phyloP scores from a whole-genome alignment of 2,888 invertebrate genomes.

The Catonia carolina region DNA sequence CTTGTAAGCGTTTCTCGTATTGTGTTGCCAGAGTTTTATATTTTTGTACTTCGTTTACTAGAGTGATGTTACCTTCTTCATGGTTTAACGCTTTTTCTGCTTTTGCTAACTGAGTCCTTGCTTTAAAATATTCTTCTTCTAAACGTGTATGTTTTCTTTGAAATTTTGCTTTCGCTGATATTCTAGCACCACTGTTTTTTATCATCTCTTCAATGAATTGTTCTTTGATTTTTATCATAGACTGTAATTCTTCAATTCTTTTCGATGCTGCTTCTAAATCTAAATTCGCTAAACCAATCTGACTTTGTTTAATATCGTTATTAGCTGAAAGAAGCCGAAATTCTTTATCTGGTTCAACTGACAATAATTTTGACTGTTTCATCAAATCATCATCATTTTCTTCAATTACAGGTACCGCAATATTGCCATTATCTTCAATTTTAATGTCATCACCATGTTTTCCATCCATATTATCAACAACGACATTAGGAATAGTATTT shows the following conservation, averaged over 20 bases:
- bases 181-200: slow-evolving; percentile 51
- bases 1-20: slow-evolving; percentile 48
- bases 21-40: slow-evolving; percentile 45
- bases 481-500: too few relatives aligned
- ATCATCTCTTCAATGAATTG: slow-evolving; percentile 63
- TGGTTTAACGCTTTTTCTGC: slow-evolving; percentile 46
- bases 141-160: slow-evolving; percentile 57
- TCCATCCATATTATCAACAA: too few relatives aligned
- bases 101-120: slow-evolving; percentile 50
- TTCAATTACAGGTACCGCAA: too few relatives aligned
- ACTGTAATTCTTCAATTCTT: too few relatives aligned
- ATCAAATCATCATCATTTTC: not conserved
- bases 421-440: too few relatives aligned
- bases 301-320: not conserved
- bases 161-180: slow-evolving; percentile 52
- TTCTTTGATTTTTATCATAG: slow-evolving; percentile 53
- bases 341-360: not conserved
- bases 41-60: slow-evolving; percentile 40
- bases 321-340: not conserved
- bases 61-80: slow-evolving; percentile 40
- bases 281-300: not conserved
- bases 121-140: slow-evolving; percentile 53
- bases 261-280: too few relatives aligned
- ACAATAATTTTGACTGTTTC: not conserved
- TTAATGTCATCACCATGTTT: too few relatives aligned